Evolutionary conservation across 2,888 invertebrate genomes (phyloP), one percentile per base, ranked within the genome.

Genomic region (Leptinotarsa haldemani): DNA sequence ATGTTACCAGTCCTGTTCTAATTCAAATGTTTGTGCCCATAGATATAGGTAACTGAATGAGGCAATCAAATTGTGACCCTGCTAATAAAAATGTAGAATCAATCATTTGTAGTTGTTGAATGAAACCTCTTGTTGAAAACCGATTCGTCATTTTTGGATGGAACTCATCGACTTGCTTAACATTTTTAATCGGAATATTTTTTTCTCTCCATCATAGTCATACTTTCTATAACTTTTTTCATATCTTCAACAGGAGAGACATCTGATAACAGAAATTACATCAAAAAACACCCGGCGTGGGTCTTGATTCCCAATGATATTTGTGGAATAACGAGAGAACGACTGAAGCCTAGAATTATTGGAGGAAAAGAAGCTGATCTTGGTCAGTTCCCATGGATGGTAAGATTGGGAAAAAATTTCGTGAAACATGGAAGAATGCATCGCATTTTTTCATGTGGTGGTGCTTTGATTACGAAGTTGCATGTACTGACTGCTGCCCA

Each of bases 401-500:
- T 87, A 0, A 87, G 91, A 30, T 86, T 93, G 3, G 92, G 91
- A 70, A 91, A 91, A 79, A 79, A 50, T 40, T 4, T 18, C 20
- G 66, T 81, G 79, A 77, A 79, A 87, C 86, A 13, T 87, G 61
- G 61, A 25, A 25, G 30, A 15, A 13, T 30, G 2, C 3, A 52
- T 40, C 25, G 50, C 48, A 12, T 48, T n/a, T 61, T 87, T 3
- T 65, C 46, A 84, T 95, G 95, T 83, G 94, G 93, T 0, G 95
- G 94, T 9, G 92, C 94, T 1, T 90, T 95, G 50, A 87, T 95
- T 71, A 92, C 90, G 78, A 92, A 92, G 30, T 89, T 90, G 79
- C 94, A 93, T 91, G 87, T 95, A 69, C 83, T 95, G 77, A 95
- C 94, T 3, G 95, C 95, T 2, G 95, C 93, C 0, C 95, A 95